phyloP scores from a whole-genome alignment of 2,888 invertebrate species.

The Prosapia bicincta region DNA sequence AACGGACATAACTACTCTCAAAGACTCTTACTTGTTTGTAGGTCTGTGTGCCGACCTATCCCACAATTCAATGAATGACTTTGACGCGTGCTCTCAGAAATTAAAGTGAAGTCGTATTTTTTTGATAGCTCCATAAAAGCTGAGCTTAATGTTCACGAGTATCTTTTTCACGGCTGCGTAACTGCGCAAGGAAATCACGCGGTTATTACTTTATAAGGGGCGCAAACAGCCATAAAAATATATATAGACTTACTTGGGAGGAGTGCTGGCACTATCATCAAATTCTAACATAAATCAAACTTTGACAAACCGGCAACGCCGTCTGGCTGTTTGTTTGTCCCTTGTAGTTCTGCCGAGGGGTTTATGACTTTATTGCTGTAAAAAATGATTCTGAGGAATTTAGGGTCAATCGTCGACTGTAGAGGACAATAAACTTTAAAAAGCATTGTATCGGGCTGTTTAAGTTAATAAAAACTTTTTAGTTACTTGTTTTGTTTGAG shows the following conservation, averaged over 20 bases:
- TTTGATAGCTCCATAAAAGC: background rate
- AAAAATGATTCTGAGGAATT: background rate
- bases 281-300: background rate
- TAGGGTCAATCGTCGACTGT: background rate
- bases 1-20: too few species aligned
- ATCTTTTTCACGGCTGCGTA: background rate
- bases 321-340: background rate
- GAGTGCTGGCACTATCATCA: background rate
- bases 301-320: background rate
- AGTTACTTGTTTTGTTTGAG: too few species aligned
- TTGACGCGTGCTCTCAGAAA: background rate
- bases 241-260: background rate
- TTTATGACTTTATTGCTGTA: background rate
- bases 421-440: background rate
- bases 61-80: background rate
- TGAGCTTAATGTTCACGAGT: background rate
- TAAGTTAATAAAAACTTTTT: too few species aligned
- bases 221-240: background rate
- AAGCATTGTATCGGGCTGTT: too few species aligned
- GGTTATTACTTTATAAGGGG: background rate
- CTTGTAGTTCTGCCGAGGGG: background rate
- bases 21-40: background rate
- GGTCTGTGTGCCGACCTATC: background rate
- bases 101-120: background rate
- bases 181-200: background rate